A percentile compares a stretch with the other conserved stretches of the same genome.
These are phyloP conservation scores for Myioborus miniatus DNA, from an alignment of 2,797 vertebrate genomes.

Conservation along the genomic window DNA sequence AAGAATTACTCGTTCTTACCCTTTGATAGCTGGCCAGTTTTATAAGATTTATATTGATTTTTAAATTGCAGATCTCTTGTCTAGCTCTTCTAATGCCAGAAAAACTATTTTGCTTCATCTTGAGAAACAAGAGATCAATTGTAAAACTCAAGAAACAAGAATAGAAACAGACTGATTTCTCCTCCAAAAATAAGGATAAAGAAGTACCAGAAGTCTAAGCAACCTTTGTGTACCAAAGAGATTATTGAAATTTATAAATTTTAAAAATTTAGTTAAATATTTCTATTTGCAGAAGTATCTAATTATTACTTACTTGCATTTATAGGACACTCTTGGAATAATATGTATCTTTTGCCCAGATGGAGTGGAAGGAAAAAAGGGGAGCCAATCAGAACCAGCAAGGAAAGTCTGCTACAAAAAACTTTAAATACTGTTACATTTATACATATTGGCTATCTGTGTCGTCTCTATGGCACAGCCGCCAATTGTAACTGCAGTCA, in stretches of 20 bases:
- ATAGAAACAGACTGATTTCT: not conserved
- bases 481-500: fast-evolving
- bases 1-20: not conserved
- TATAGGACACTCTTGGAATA: not conserved
- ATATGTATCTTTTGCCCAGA: not conserved
- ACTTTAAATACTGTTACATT: not conserved
- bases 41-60: not conserved
- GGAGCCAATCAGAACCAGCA: not conserved
- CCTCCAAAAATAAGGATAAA: not conserved
- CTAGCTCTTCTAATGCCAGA: not conserved
- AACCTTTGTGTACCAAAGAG: not conserved
- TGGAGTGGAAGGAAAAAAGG: not conserved
- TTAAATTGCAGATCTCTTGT: not conserved
- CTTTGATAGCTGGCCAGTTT: not conserved
- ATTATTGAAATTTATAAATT: not conserved
- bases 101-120: not conserved
- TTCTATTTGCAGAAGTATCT: not conserved
- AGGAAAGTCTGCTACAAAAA: not conserved
- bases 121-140: not conserved
- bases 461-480: not conserved
- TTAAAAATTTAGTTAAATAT: not conserved
- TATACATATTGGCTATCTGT: not conserved
- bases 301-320: not conserved
- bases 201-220: not conserved
- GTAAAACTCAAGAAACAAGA: not conserved